Base-by-base conservation (phyloP, 2,797 vertebrate genomes). In the Cygnus olor region DNA sequence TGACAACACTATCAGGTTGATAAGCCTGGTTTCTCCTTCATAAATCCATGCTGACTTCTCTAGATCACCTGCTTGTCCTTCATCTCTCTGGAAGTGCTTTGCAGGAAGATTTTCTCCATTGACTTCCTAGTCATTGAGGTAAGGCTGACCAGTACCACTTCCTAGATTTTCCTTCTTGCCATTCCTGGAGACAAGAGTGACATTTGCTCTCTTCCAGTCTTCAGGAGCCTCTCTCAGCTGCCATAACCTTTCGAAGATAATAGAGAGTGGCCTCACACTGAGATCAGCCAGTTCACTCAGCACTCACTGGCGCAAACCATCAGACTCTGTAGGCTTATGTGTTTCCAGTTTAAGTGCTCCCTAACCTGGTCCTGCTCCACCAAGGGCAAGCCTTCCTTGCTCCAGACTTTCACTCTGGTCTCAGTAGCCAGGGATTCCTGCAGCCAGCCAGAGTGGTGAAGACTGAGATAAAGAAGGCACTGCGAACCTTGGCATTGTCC, bases 231-330 rank as follows among this genome's bases (percentile, higher is more conserved):
- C 24, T 18, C 60, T 12, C 11, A 69, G 13, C 6, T 13, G 60
- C 17, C 45, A 20, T 9, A 42, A 60, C 10, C 32, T 54, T 57
- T 78, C 71, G 81, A 61, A 56, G 42, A 14, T 10, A 51, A 72
- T 2, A 1, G 0, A 56, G 34, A 65, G 10, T 10, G 24, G 17
- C 49, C 45, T 80, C 4, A 7, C 17, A 45, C 22, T 36, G 17
- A 34, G 32, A 84, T 56, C 22, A 60, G 32, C 27, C 44, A 44
- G 36, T 14, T 47, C 61, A 69, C 8, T 64, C 57, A 73, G 21
- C 19, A 54, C 21, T 54, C 16, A n/a, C 0, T 1, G 4, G 9
- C 20, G 18, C 27, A 78, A 49, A 6, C 11, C 65, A 7, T 32
- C 25, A 64, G 44, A 16, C 30, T 10, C 24, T 9, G 51, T 9